These are phyloP conservation scores for Drosophila tripunctata DNA, from an alignment of 2,888 invertebrate genomes.

Conservation along the genomic window DNA sequence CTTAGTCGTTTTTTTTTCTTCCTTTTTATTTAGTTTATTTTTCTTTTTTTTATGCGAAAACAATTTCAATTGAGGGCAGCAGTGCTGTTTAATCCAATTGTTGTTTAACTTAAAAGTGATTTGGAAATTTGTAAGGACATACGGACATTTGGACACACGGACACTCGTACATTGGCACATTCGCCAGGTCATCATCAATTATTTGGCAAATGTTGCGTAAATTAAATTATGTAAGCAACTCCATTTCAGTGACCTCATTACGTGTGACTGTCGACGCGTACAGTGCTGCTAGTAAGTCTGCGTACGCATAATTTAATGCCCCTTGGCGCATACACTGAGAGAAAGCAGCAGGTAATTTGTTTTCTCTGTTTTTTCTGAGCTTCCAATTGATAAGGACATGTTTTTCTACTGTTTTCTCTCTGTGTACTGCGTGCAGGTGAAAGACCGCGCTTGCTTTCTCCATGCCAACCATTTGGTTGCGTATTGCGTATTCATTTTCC, in stretches of 20 bases:
- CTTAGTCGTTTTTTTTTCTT: constrained; percentile 61
- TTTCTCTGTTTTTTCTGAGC: too few species aligned
- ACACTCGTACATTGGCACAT: neutral
- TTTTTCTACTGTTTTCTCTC: neutral
- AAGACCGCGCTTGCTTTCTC: constrained; percentile 31
- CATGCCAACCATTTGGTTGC: constrained; percentile 1
- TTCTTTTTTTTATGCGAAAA: constrained; percentile 74
- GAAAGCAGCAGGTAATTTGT: constrained; percentile 31
- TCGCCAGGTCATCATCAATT: constrained; percentile 48
- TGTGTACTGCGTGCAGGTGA: constrained; percentile 42
- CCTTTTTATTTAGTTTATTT: constrained; percentile 65
- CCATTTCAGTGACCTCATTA: constrained; percentile 66
- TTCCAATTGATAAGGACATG: neutral
- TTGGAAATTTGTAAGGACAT: neutral
- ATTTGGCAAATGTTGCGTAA: constrained; percentile 60
- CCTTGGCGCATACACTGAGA: neutral
- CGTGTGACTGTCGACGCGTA: constrained; percentile 11
- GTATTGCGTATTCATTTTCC: neutral
- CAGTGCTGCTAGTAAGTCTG: neutral
- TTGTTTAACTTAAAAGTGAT: constrained; percentile 22
- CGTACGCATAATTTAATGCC: constrained; percentile 31
- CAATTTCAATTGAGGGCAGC: constrained; percentile 37
- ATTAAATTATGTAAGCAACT: constrained; percentile 61
- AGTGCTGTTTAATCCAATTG: constrained; percentile 16
- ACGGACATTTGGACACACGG: too few species aligned